Conservation (phyloP, 2,888 invertebrate species). For the Danaus chrysippus region DNA sequence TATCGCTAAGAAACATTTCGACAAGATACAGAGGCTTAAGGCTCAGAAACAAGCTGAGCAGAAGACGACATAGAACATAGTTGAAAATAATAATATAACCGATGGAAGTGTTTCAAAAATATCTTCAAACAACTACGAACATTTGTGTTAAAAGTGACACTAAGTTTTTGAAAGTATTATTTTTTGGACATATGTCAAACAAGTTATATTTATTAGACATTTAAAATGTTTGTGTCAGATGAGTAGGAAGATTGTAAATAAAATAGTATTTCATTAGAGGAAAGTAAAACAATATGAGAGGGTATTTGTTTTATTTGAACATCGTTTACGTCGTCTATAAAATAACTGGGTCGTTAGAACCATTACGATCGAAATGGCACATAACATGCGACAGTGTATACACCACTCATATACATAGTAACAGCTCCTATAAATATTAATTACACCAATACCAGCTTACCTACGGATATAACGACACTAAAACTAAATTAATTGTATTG, state of each 20-base stretch:
- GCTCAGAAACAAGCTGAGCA: conserved; percentile 26
- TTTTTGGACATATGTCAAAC: no score
- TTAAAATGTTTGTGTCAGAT: neutral
- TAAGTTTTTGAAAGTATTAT: no score
- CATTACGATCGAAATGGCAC: conserved; percentile 39
- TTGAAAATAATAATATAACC: conserved; percentile 1
- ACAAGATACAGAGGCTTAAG: conserved; percentile 45
- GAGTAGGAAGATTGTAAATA: conserved; percentile 5
- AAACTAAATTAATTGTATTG: conserved; percentile 31
- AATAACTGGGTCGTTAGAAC: conserved; percentile 14
- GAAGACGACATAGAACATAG: conserved; percentile 3
- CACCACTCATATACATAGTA: conserved; percentile 41
- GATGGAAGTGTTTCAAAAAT: no score
- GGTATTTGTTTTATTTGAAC: conserved; percentile 46
- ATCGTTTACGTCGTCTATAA: neutral
- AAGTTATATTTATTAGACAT: no score
- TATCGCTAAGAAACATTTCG: conserved; percentile 51
- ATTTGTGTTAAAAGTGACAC: no score
- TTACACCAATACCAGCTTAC: conserved; percentile 46
- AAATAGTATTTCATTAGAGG: conserved; percentile 34
- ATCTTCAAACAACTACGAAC: no score
- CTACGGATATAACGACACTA: conserved; percentile 10
- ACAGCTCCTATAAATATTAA: conserved; percentile 63
- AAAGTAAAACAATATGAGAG: conserved; percentile 13
- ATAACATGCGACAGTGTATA: conserved; percentile 32